Conservation (phyloP, 2,888 invertebrate species). For the Sisyra nigra region DNA sequence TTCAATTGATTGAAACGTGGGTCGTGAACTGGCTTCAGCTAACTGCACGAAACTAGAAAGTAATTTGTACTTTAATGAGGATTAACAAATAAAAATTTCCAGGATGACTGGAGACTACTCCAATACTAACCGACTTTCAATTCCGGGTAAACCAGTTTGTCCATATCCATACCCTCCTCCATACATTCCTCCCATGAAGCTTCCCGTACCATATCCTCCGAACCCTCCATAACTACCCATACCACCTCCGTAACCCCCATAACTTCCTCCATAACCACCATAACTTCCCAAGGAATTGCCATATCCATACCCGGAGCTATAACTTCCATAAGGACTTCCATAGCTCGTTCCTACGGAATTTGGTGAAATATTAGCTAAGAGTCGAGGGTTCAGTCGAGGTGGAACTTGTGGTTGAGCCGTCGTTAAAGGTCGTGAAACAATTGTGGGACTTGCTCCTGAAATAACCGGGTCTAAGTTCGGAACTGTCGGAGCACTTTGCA, state of each 20-base stretch:
- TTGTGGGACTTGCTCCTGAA: conserved; percentile 12
- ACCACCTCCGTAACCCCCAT: conserved; percentile 19
- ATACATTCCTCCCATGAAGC: conserved; percentile 20
- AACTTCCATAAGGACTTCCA: conserved; percentile 19
- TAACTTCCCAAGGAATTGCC: conserved; percentile 11
- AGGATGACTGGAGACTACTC: no score
- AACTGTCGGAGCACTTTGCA: conserved; percentile 10
- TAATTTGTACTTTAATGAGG: no score
- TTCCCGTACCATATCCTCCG: conserved; percentile 25
- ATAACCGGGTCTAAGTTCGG: conserved; percentile 13
- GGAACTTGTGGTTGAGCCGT: conserved; percentile 1
- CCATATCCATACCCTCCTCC: conserved; percentile 26
- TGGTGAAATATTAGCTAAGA: neutral
- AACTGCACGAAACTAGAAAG: conserved; percentile 57
- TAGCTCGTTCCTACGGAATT: conserved; percentile 11
- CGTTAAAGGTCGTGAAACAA: neutral
- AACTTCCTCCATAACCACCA: conserved; percentile 18
- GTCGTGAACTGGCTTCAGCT: conserved; percentile 81
- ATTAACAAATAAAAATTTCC: conserved; percentile 1
- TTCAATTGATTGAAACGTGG: conserved; percentile 91
- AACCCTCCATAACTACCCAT: conserved; percentile 17
- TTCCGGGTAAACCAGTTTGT: conserved; percentile 28
- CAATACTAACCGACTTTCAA: conserved; percentile 39
- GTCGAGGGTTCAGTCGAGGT: conserved; percentile 2
- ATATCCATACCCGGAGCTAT: conserved; percentile 19